These are phyloP conservation scores for Enchytraeus crypticus DNA, from an alignment of 2,888 invertebrate species.

Conservation along the genomic window DNA sequence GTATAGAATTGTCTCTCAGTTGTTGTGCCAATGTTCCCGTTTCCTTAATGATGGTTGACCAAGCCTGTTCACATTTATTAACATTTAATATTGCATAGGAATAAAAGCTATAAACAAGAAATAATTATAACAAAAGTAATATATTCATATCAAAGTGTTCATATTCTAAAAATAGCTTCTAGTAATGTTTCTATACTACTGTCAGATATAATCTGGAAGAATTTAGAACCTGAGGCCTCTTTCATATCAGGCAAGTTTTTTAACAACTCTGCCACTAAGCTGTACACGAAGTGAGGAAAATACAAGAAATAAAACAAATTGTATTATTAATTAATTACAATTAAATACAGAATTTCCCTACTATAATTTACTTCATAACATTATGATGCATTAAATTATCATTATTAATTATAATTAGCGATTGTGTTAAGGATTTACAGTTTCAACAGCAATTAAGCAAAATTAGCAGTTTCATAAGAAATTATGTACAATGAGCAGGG, in stretches of 20 bases:
- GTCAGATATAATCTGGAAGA: no score
- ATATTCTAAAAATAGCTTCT: no score
- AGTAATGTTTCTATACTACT: no score
- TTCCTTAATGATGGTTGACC: conserved; percentile 80
- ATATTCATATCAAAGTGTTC: neutral
- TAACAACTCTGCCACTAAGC: neutral
- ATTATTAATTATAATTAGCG: neutral
- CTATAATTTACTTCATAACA: no score
- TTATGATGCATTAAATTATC: no score
- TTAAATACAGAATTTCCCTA: no score
- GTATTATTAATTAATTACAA: no score
- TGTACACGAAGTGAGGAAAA: no score
- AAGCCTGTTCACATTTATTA: conserved; percentile 51
- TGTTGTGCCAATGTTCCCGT: conserved; percentile 74
- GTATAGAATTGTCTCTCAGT: conserved; percentile 75
- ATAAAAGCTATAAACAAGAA: no score
- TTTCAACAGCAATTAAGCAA: neutral
- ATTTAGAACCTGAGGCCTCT: neutral
- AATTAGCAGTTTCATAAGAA: neutral
- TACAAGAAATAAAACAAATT: no score
- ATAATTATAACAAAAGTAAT: neutral
- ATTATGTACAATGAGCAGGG: neutral
- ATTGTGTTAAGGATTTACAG: neutral
- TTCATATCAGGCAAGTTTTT: neutral
- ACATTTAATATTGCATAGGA: neutral